Evolutionary conservation across 2,113 vertebrate genomes (phyloP), one percentile per base, ranked within the genome.

Genomic region (Lamprotornis superbus): DNA sequence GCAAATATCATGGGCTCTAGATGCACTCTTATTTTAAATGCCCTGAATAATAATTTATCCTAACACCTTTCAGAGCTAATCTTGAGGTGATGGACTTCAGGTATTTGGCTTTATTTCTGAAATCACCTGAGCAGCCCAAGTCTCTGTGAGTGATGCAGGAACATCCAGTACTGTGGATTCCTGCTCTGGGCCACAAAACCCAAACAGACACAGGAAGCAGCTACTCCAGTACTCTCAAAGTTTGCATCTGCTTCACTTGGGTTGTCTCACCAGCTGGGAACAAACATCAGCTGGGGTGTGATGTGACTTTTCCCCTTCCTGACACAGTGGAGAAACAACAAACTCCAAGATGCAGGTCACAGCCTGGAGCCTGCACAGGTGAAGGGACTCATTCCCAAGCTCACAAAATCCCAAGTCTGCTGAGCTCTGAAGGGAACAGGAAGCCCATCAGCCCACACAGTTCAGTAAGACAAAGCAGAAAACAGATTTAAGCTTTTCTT

Each of bases 121-220:
- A 37, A 74, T 20, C 12, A 49, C 12, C 53, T 19, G 49, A 30
- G 56, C 35, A 61, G 40, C 13, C 10, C 49, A 23, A 24, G 40
- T 63, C 16, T 14, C 70, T 33, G 28, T 10, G 2, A 46, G 73
- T 0, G 5, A 81, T 17, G 23, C 25, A 64, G 33, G 23, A 89
- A n/a, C 39, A 67, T 5, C 33, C 24, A 28, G 49, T 19, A 46
- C 14, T 0, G 0, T 2, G 6, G 35, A 23, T 35, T 61, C 73
- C 33, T 78, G 25, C 76, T 89, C 83, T 14, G 50, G 33, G 35
- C 46, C 57, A 42, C 10, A 28, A 79, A 87, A 52, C 17, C 25
- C 33, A 4, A 20, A 15, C 19, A 17, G 52, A 71, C 12, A 7
- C 15, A 68, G 28, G 23, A 2, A 46, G 18, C 77, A 93, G 81